Evolutionary conservation across 2,888 invertebrate species (phyloP).

Genomic region (Drosophila greeni): DNA sequence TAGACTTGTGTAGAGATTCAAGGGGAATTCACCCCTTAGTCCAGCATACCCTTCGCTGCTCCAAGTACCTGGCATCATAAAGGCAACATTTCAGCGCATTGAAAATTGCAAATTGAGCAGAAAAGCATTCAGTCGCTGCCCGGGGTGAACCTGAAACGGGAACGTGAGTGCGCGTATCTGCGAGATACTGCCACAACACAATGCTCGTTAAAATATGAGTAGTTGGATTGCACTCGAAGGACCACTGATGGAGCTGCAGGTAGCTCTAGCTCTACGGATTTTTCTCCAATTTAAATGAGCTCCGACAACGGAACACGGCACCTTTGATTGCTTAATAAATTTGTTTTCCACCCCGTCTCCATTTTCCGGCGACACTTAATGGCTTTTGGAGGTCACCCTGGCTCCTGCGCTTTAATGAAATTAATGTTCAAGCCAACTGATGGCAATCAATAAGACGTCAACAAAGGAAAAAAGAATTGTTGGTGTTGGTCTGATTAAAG

Average conservation of each 20-base stretch:
- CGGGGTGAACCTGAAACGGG: slow-evolving; percentile 7
- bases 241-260: slow-evolving; percentile 7
- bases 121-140: slow-evolving; percentile 32
- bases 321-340: slow-evolving; percentile 30
- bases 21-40: no score
- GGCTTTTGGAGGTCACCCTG: slow-evolving; percentile 23
- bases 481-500: slow-evolving; percentile 48
- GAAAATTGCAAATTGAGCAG: slow-evolving; percentile 56
- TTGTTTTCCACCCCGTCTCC: not conserved
- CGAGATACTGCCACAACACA: slow-evolving; percentile 24
- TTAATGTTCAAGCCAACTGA: slow-evolving; percentile 52
- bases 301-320: slow-evolving; percentile 7
- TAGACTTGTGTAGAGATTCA: no score
- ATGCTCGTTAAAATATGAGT: slow-evolving; percentile 48
- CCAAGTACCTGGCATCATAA: not conserved
- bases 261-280: not conserved
- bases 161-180: slow-evolving; percentile 1
- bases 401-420: slow-evolving; percentile 35
- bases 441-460: slow-evolving; percentile 60
- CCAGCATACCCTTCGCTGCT: not conserved
- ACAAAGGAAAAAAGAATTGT: slow-evolving; percentile 41
- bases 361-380: slow-evolving; percentile 6
- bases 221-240: slow-evolving; percentile 28
- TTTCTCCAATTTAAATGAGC: slow-evolving; percentile 22
- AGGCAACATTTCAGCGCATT: slow-evolving; percentile 40